phyloP scores from a whole-genome alignment of 2,797 vertebrate genomes.

The Antrozous pallidus region DNA sequence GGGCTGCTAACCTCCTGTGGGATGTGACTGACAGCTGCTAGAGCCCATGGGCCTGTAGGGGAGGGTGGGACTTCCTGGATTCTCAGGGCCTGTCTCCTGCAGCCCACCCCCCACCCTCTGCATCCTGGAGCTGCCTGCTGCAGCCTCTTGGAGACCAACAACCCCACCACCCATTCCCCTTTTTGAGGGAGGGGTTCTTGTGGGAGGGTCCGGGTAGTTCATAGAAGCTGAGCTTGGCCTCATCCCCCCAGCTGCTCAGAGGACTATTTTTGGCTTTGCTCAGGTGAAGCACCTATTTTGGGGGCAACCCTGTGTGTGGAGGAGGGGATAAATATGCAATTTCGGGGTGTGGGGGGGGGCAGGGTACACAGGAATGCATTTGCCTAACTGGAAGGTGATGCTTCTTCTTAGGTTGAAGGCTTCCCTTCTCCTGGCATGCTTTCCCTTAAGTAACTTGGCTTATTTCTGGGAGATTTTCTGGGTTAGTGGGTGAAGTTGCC shows the following conservation, averaged over 20 bases:
- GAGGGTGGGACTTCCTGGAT: conserved; percentile 72
- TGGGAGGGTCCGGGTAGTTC: not conserved
- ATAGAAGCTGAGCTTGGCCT: not conserved
- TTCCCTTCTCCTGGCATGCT: not conserved
- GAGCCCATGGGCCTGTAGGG: conserved; percentile 65
- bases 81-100: conserved; percentile 34
- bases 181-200: not conserved
- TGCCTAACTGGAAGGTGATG: not conserved
- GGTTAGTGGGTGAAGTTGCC: not conserved
- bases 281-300: conserved; percentile 30
- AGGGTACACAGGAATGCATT: not conserved
- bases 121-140: conserved; percentile 50
- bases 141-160: not conserved
- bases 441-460: not conserved
- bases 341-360: no score
- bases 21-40: conserved; percentile 73
- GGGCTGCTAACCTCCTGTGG: conserved; percentile 59
- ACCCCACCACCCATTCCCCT: not conserved
- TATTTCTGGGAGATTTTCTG: not conserved
- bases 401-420: not conserved
- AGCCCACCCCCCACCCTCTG: conserved; percentile 44
- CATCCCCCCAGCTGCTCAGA: not conserved
- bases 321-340: not conserved
- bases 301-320: not conserved
- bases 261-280: conserved; percentile 11